Evolutionary conservation across 2,888 invertebrate species (phyloP).

Genomic region (Yponomeuta sedellus): DNA sequence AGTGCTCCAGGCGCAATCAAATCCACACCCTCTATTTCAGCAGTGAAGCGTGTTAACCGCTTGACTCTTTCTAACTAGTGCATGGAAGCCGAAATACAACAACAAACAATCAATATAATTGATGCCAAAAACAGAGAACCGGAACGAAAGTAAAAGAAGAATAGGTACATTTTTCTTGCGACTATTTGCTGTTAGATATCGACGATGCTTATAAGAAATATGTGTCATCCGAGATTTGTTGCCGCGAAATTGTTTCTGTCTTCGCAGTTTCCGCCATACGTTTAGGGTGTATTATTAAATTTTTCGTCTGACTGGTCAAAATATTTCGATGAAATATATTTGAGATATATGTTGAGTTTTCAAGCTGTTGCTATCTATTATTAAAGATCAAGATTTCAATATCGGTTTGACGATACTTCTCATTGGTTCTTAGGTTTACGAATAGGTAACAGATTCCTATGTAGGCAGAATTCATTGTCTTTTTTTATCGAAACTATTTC

Average conservation of each 20-base stretch:
- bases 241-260: constrained; percentile 45
- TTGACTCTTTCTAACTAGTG: too few relatives aligned
- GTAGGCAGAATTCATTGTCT: not conserved
- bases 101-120: constrained; percentile 34
- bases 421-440: not conserved
- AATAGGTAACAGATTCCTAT: not conserved
- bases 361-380: not conserved
- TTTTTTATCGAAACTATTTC: not conserved
- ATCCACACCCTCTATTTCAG: too few relatives aligned
- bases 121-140: constrained; percentile 33
- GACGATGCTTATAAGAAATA: constrained; percentile 41
- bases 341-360: constrained; percentile 7
- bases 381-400: constrained; percentile 2
- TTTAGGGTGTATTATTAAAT: constrained; percentile 40
- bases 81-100: constrained; percentile 9
- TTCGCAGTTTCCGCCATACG: constrained; percentile 32
- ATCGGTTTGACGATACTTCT: not conserved
- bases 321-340: constrained; percentile 25
- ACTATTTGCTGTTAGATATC: constrained; percentile 41
- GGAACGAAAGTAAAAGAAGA: constrained; percentile 29
- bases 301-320: constrained; percentile 35
- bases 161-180: constrained; percentile 34
- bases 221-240: constrained; percentile 49
- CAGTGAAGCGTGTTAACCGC: too few relatives aligned
- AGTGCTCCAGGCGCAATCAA: too few relatives aligned